Conservation (phyloP, 2,888 invertebrate species). For the Amblyjoppa fuscipennis region DNA sequence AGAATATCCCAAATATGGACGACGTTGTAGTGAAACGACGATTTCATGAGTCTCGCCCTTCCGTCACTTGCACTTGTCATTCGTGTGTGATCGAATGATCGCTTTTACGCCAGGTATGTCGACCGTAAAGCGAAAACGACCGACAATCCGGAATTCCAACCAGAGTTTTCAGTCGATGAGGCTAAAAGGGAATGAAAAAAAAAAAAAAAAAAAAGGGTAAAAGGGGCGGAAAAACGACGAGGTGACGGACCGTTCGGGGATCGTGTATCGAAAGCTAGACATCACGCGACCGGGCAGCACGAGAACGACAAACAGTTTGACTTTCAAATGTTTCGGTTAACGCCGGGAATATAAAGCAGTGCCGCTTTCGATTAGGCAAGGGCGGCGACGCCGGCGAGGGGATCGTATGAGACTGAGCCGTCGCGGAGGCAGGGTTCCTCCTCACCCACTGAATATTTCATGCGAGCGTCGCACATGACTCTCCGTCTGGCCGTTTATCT, state of each 20-base stretch:
- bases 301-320: constrained; percentile 75
- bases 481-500: constrained; percentile 36
- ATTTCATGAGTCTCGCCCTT: no score
- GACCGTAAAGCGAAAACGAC: background rate
- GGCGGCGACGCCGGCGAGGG: constrained; percentile 28
- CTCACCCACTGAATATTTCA: constrained; percentile 76
- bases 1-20: background rate
- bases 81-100: no score
- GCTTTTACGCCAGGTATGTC: background rate
- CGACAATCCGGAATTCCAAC: background rate
- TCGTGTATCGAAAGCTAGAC: constrained; percentile 70
- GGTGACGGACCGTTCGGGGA: constrained; percentile 52
- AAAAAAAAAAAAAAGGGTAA: background rate
- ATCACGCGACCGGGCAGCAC: constrained; percentile 34
- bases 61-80: no score
- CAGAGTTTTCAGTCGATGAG: constrained; percentile 2
- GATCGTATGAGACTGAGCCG: constrained; percentile 15
- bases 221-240: constrained; percentile 22
- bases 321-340: constrained; percentile 75
- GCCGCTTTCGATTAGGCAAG: constrained; percentile 72
- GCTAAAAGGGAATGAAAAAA: constrained; percentile 17
- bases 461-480: constrained; percentile 58
- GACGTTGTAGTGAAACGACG: no score
- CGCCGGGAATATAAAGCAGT: constrained; percentile 75
- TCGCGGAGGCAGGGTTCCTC: constrained; percentile 57